These are phyloP conservation scores for Sphenopsis melanotis DNA, from an alignment of 2,797 vertebrate genomes.

Conservation along the genomic window DNA sequence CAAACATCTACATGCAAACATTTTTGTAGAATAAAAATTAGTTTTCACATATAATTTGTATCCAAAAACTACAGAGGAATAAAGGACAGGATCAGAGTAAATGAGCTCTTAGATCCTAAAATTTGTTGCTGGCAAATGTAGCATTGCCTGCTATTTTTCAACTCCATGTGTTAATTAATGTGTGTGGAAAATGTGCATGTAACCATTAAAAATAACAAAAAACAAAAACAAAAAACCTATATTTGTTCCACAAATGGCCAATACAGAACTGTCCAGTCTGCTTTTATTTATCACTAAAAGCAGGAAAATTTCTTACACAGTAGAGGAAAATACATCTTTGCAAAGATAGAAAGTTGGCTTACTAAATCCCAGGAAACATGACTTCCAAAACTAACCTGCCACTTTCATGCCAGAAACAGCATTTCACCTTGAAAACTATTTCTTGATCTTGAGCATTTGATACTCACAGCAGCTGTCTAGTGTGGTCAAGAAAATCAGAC, in stretches of 20 bases:
- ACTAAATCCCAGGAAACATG: not conserved
- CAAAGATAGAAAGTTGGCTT: not conserved
- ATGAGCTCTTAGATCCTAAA: not conserved
- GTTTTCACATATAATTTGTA: not conserved
- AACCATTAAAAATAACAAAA: not conserved
- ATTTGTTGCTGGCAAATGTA: not conserved
- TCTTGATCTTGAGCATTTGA: not conserved
- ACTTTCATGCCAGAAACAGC: not conserved
- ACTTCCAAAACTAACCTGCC: not conserved
- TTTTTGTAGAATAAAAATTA: not conserved
- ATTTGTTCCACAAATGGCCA: not conserved
- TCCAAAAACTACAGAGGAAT: not conserved
- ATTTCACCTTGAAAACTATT: not conserved
- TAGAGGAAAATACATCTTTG: not conserved
- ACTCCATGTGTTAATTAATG: not conserved
- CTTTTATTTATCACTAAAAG: not conserved
- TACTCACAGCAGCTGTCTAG: not conserved
- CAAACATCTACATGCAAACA: not conserved
- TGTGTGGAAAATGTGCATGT: not conserved
- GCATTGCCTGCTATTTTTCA: fast-evolving
- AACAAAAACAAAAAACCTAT: fast-evolving
- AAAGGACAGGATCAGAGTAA: not conserved
- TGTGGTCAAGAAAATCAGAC: not conserved
- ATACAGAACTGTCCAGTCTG: not conserved
- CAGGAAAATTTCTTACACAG: not conserved